These are phyloP conservation scores for Cyphomyrmex costatus DNA, from an alignment of 1,140 invertebrate genomes.

Conservation along the genomic window DNA sequence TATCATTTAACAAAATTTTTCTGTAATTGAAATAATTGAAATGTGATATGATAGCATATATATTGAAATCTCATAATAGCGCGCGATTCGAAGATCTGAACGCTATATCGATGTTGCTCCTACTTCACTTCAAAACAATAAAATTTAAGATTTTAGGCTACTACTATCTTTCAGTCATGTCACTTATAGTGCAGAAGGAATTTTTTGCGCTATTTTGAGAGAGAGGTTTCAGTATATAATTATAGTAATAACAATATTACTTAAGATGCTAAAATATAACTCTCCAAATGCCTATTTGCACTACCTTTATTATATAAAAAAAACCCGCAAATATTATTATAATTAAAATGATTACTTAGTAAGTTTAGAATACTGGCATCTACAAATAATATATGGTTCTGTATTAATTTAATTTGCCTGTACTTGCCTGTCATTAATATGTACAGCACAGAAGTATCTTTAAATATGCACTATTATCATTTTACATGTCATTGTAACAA, in stretches of 20 bases:
- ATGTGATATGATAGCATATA: constrained; percentile 1
- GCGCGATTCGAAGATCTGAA: too few species aligned
- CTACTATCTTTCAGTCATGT: too few species aligned
- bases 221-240: neutral
- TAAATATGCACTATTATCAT: constrained; percentile 50
- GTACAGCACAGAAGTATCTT: constrained; percentile 46
- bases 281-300: constrained; percentile 20
- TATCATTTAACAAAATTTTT: neutral
- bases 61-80: too few species aligned
- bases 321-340: constrained; percentile 15
- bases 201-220: too few species aligned
- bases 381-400: constrained; percentile 26
- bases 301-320: constrained; percentile 24
- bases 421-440: constrained; percentile 43
- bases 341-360: constrained; percentile 35
- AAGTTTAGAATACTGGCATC: constrained; percentile 35
- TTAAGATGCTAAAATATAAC: constrained; percentile 29
- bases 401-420: constrained; percentile 36
- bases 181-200: too few species aligned
- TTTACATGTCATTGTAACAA: constrained; percentile 56
- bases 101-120: too few species aligned
- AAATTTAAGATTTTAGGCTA: too few species aligned
- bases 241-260: constrained; percentile 16
- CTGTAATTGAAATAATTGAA: neutral
- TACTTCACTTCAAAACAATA: too few species aligned